Base-by-base conservation (phyloP, 2,797 vertebrate species). In the Babyrousa celebensis region DNA sequence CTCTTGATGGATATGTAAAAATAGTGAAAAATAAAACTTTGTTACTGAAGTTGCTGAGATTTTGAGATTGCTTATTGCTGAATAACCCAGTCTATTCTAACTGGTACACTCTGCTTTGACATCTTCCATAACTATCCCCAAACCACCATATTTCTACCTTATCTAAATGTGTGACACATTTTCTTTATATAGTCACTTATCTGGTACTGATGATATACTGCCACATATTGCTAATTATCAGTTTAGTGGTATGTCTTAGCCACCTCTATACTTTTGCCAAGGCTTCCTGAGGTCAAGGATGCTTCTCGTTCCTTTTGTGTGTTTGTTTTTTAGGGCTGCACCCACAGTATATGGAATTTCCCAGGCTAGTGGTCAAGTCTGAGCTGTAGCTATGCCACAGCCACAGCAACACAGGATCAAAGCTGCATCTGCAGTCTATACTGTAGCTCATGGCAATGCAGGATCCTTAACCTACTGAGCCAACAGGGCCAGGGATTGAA, bases 11-110 rank as follows among this genome's bases (percentile, higher is more conserved):
- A 36, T 75, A 75, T 32, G 23, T 67, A 86, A 36, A 65, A 91
- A 29, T 25, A 85, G 65, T 77, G 80, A 96, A 54, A 92, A 94
- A 86, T 56, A 86, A 95, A 91, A 86, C 12, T 5, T 65, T 43
- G 29, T 65, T 85, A 36, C 63, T 89, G 75, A 86, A 83, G 60
- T 65, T 91, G 68, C 63, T 86, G 65, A 86, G 54, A 85, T 84
- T 90, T 96, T 4, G 68, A 40, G 78, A 63, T 90, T 80, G 27
- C 52, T 82, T 88, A 5, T 95, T 85, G 29, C 36, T 60, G 40
- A 91, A 62, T 85, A 78, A 77, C 25, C 29, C 58, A 70, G 72
- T 23, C 27, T 89, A 21, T 29, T 71, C 40, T 88, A 82, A 89
- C 3, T 52, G 54, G 85, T 75, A 52, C 5, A 83, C 20, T 85